A percentile compares a stretch with the other conserved stretches of the same genome.
These are phyloP conservation scores for Tetragonisca angustula DNA, from an alignment of 2,888 invertebrate species.

Conservation along the genomic window DNA sequence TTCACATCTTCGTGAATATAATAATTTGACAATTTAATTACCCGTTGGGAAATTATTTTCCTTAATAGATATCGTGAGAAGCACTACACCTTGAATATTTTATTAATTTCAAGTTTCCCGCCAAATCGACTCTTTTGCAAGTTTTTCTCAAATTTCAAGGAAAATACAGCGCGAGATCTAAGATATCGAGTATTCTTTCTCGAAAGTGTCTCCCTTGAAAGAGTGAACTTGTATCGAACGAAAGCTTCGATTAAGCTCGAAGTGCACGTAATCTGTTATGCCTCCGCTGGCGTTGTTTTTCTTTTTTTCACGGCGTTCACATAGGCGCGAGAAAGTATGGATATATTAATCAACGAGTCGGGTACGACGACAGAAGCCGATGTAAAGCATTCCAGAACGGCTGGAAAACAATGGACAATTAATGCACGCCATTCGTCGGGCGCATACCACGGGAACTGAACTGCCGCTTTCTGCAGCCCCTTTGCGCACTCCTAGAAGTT, in stretches of 20 bases:
- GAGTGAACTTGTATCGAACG: not conserved
- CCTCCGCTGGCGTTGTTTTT: not conserved
- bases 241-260: not conserved
- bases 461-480: constrained; percentile 44
- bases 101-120: no score
- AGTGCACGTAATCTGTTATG: not conserved
- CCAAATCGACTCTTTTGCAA: not conserved
- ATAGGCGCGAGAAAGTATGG: not conserved
- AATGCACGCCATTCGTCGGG: constrained; percentile 76
- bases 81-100: not conserved
- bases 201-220: not conserved
- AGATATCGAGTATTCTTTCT: not conserved
- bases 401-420: constrained; percentile 80
- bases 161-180: not conserved
- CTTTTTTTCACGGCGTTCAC: not conserved
- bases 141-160: not conserved
- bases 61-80: not conserved
- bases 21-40: not conserved
- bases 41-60: not conserved
- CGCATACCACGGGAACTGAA: constrained; percentile 70
- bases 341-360: constrained; percentile 41
- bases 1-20: not conserved
- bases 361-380: constrained; percentile 30
- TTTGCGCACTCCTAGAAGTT: constrained; percentile 57
- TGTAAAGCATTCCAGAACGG: constrained; percentile 63